phyloP scores from a whole-genome alignment of 2,888 invertebrate genomes.

The Stomorhina lunata region DNA sequence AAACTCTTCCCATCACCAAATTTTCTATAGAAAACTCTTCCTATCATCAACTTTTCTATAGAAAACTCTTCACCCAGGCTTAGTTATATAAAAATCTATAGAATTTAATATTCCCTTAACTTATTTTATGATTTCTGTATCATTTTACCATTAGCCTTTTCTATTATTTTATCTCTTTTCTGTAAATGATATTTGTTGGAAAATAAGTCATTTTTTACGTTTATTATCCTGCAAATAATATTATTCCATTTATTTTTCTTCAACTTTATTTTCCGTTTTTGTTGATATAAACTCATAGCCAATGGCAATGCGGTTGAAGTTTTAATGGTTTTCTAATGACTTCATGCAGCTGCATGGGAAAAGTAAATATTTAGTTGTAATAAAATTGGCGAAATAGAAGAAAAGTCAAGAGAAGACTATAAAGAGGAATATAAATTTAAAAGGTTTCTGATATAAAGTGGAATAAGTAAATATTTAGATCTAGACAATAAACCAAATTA shows the following conservation, averaged over 20 bases:
- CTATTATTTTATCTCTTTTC: neutral
- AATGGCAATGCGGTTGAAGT: constrained; percentile 56
- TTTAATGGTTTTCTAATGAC: constrained; percentile 60
- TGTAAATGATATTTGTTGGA: neutral
- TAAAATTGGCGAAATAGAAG: neutral
- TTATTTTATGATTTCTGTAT: neutral
- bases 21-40: too few relatives aligned
- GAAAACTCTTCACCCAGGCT: too few relatives aligned
- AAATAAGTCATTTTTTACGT: neutral
- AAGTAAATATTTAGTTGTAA: constrained; percentile 24
- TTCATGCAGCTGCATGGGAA: neutral
- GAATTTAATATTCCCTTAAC: too few relatives aligned
- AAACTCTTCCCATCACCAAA: too few relatives aligned
- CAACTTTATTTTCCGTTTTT: constrained; percentile 35
- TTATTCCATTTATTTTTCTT: neutral
- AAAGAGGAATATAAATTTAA: too few relatives aligned
- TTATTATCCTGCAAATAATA: constrained; percentile 20
- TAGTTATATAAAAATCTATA: too few relatives aligned
- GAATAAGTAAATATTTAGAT: neutral
- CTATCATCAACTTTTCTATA: too few relatives aligned
- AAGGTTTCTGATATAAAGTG: neutral
- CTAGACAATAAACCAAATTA: constrained; percentile 23
- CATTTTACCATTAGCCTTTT: neutral
- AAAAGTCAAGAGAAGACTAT: neutral
- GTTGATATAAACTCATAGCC: constrained; percentile 38